Evolutionary conservation across 2,113 vertebrate genomes (phyloP), one percentile per base, ranked within the genome.

Genomic region (Aphyosemion australe): DNA sequence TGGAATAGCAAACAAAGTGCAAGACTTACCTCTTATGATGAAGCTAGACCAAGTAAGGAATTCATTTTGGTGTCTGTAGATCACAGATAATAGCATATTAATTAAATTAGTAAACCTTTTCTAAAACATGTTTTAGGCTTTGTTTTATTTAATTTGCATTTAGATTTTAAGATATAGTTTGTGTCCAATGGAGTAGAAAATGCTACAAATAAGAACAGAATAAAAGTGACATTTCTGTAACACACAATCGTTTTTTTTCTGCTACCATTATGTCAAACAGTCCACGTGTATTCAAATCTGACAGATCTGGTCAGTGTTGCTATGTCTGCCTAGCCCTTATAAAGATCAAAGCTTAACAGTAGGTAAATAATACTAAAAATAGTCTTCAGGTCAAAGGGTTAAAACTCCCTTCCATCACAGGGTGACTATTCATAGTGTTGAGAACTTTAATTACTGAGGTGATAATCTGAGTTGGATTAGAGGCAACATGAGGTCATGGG

Each of bases 31-130:
- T 3, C 87, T 97, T 62, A 84, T 88, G 52, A 88, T 92, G 68
- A 96, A 94, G 76, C 92, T 98, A 3, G 94, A 96, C 59, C 93
- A 98, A 94, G 96, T 97, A 89, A 69, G 61, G 26, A 18, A 14
- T 41, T 11, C 10, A 41, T 5, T 13, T 15, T 45, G 6, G 5
- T 43, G 11, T 51, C n/a, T n/a, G n/a, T n/a, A n/a, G n/a, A n/a
- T n/a, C 5, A 8, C 13, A 26, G 6, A 46, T 32, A 32, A n/a
- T 26, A 26, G 13, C 8, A 6, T 51, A 21, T n/a, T n/a, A n/a
- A n/a, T n/a, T n/a, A n/a, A n/a, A 7, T 32, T 3, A 32, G 32
- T 32, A 5, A 32, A 32, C 7, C 3, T 32, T 32, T 32, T 32
- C 32, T 32, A 32, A 32, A 32, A 32, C 32, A 32, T 32, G 32